Evolutionary conservation across 2,113 vertebrate species (phyloP), one percentile per base, ranked within the genome.

Genomic region (Nothoprocta perdicaria): DNA sequence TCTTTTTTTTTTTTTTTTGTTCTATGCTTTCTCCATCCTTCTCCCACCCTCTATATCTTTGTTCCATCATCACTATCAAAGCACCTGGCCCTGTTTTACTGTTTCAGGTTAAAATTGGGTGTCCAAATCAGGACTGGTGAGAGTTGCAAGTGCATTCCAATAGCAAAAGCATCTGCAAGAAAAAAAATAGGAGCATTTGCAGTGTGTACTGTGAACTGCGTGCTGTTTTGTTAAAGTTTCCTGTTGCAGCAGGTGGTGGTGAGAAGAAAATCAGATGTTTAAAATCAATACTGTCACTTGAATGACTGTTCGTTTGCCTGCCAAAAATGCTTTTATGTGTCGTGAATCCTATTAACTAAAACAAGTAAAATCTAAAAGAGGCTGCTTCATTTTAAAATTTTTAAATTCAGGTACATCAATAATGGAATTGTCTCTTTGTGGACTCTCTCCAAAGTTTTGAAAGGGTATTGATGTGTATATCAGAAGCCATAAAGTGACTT

Each of bases 271-370:
- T 68, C 26, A 72, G 33, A 26, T 88, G 35, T 0, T 93, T 93
- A 84, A 79, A 88, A 86, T 92, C 69, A 81, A 18, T 68, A 21
- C 19, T 89, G 24, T 94, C 80, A 40, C 68, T 91, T 91, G 33
- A 92, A 29, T 19, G 29, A 45, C n/a, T 43, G 10, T 79, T 45
- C 40, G 23, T 10, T 43, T 65, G 45, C 38, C 55, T 86, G 94
- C 95, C 94, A 96, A 95, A 95, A 94, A 93, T 81, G 85, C 89
- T 96, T 93, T 93, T 94, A 88, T 65, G 26, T 53, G 69, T 69
- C 3, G 2, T 85, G 66, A 93, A 40, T 29, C 29, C 40, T n/a
- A 66, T 95, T 85, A 92, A 86, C 15, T 78, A 77, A 89, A 69
- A 87, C 65, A 91, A 95, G 58, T 83, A 75, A 88, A 89, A 88